phyloP scores from a whole-genome alignment of 2,888 invertebrate genomes.

The Cyclophora albipunctata region DNA sequence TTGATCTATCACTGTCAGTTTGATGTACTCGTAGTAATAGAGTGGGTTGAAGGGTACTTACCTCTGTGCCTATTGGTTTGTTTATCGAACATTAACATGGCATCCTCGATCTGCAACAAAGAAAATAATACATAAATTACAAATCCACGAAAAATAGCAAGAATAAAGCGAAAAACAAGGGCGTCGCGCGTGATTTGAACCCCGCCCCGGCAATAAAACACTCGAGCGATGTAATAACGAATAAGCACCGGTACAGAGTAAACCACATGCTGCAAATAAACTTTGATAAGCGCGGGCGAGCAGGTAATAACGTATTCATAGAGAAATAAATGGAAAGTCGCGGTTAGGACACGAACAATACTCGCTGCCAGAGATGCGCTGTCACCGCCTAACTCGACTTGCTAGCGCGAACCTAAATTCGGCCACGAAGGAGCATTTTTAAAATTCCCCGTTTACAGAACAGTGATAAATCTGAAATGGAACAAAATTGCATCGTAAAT shows the following conservation, averaged over 20 bases:
- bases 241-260: slow-evolving; percentile 74
- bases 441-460: slow-evolving; percentile 53
- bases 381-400: slow-evolving; percentile 48
- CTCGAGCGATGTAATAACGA: slow-evolving; percentile 73
- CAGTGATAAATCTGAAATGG: slow-evolving; percentile 62
- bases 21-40: too few species aligned
- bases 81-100: slow-evolving; percentile 99
- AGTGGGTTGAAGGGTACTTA: slow-evolving; percentile 63
- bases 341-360: slow-evolving; percentile 72
- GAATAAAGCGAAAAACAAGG: slow-evolving; percentile 64
- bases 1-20: too few species aligned
- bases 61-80: slow-evolving; percentile 99
- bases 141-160: slow-evolving; percentile 50
- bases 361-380: slow-evolving; percentile 60
- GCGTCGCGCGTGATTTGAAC: slow-evolving; percentile 66
- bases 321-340: slow-evolving; percentile 76
- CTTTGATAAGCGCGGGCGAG: slow-evolving; percentile 75
- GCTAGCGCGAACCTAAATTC: slow-evolving; percentile 48
- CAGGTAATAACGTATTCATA: slow-evolving; percentile 77
- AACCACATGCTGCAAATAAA: slow-evolving; percentile 76
- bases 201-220: slow-evolving; percentile 73
- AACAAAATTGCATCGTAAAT: slow-evolving; percentile 67
- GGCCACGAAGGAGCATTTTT: slow-evolving; percentile 58
- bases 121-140: slow-evolving; percentile 58
- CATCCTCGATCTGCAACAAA: slow-evolving; percentile 97